Percentiles rank a stretch among this genome's conserved stretches.
These are phyloP conservation scores for Dicyrtomina minuta DNA, from an alignment of 2,888 invertebrate species.

Conservation along the genomic window DNA sequence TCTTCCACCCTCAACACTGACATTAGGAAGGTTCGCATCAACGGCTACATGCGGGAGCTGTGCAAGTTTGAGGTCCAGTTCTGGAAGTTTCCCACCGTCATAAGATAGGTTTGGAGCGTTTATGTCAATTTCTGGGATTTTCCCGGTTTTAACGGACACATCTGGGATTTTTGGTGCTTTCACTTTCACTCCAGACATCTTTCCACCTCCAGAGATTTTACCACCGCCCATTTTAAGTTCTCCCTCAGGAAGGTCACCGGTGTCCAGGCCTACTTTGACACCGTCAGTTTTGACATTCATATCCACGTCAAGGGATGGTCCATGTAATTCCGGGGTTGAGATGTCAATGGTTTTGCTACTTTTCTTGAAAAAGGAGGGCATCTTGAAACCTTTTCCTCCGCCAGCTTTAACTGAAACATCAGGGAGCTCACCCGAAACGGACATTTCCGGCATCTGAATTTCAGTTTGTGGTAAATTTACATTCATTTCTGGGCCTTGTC, in stretches of 20 bases:
- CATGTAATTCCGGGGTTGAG: neutral
- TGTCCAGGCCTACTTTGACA: neutral
- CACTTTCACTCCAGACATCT: neutral
- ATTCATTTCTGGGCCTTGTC: neutral
- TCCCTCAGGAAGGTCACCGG: too few relatives aligned
- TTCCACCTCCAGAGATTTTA: too few relatives aligned
- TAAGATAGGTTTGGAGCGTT: neutral
- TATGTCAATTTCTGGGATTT: neutral
- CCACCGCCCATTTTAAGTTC: neutral
- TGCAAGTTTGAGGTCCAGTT: neutral
- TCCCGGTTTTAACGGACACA: neutral
- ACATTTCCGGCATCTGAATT: neutral
- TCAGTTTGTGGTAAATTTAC: neutral
- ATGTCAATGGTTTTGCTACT: slow-evolving; percentile 10
- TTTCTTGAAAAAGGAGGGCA: slow-evolving; percentile 7
- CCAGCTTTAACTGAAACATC: neutral
- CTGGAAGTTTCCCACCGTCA: neutral
- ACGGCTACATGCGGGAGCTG: neutral
- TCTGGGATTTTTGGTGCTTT: slow-evolving; percentile 11
- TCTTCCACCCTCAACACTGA: neutral
- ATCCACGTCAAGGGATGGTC: neutral
- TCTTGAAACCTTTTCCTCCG: neutral
- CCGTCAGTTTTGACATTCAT: neutral
- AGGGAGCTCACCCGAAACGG: neutral
- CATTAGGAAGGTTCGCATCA: neutral